Evolutionary conservation across 1,140 invertebrate species (phyloP).

Genomic region (Camponotus floridanus): DNA sequence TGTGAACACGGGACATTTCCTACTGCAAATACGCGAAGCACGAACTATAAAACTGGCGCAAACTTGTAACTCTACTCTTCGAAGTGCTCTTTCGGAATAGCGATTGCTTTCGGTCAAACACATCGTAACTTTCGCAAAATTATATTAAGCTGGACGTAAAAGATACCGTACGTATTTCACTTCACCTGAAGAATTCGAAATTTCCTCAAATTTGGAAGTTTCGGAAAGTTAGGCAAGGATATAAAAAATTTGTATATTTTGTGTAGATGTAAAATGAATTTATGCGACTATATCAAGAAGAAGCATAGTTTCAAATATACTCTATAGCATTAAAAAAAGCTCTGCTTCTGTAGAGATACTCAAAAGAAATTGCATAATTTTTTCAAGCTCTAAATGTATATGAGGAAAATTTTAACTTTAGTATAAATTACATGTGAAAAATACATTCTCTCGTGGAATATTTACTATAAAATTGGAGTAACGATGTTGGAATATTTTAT

Average conservation of each 20-base stretch:
- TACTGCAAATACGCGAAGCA: background rate
- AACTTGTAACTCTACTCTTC: conserved; percentile 27
- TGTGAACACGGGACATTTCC: conserved; percentile 2
- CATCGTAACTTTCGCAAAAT: background rate
- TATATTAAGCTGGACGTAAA: background rate
- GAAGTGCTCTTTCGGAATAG: background rate
- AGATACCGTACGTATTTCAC: no score
- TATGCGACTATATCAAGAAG: background rate
- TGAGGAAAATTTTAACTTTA: no score
- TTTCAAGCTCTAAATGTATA: no score
- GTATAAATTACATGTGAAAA: no score
- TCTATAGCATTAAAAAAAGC: background rate
- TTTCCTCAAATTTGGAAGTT: background rate
- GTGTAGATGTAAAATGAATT: background rate
- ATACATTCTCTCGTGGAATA: no score
- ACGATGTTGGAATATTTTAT: no score
- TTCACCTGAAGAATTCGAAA: background rate
- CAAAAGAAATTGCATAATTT: background rate
- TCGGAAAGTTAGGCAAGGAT: background rate
- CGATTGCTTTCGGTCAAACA: background rate
- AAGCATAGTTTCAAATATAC: no score
- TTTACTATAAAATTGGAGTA: no score
- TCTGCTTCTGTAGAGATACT: background rate
- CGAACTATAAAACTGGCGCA: background rate
- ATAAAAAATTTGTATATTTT: conserved; percentile 8